Evolutionary conservation across 2,797 vertebrate genomes (phyloP).

Genomic region (Perodicticus potto): DNA sequence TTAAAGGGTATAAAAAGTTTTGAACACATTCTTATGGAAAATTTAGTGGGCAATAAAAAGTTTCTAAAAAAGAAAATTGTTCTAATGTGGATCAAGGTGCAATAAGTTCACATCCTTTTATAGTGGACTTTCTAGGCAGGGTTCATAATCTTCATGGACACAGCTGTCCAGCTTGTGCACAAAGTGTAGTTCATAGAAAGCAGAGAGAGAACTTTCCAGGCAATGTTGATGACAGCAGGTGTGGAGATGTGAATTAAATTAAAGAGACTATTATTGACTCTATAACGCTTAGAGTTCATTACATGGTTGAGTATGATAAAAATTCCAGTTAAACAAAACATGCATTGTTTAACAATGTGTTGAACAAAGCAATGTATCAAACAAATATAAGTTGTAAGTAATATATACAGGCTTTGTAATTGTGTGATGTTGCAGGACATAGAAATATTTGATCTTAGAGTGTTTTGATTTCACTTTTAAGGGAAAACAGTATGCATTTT

Average conservation of each 20-base stretch:
- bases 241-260: background rate
- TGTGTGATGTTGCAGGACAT: constrained; percentile 18
- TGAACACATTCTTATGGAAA: background rate
- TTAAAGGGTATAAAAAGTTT: constrained; percentile 10
- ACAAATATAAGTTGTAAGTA: constrained; percentile 11
- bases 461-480: constrained; percentile 69
- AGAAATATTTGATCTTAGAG: constrained; percentile 69
- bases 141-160: constrained; percentile 13
- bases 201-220: background rate
- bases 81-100: background rate
- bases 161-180: background rate
- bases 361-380: background rate
- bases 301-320: background rate
- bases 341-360: background rate
- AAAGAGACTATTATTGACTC: background rate
- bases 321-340: background rate
- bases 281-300: background rate
- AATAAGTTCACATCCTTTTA: background rate
- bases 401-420: background rate
- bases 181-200: background rate
- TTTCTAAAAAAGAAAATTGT: background rate
- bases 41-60: background rate
- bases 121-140: background rate
- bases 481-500: constrained; percentile 64
- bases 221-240: background rate